Evolutionary conservation across 2,888 invertebrate species (phyloP).

Genomic region (Sinohyriopsis cumingii): DNA sequence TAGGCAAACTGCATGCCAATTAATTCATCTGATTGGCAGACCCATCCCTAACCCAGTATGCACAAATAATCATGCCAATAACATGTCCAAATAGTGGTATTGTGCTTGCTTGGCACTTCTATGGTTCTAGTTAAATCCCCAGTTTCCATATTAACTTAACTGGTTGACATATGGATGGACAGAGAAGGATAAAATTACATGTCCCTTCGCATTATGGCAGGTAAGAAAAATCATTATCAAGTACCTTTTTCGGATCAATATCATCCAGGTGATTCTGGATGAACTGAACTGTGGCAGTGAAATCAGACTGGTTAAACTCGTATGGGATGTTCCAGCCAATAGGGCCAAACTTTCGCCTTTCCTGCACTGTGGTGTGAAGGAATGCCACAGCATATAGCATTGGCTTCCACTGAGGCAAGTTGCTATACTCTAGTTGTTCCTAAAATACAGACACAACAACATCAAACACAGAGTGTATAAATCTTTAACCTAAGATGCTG

Average conservation of each 20-base stretch:
- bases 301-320: slow-evolving; percentile 97
- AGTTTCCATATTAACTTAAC: no score
- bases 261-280: slow-evolving; percentile 97
- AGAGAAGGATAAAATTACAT: slow-evolving; percentile 3
- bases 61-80: no score
- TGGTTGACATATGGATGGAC: no score
- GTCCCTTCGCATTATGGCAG: background rate
- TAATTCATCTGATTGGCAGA: no score
- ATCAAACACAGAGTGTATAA: no score
- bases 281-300: slow-evolving; percentile 95
- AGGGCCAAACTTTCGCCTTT: slow-evolving; percentile 95
- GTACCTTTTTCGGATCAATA: slow-evolving; percentile 91
- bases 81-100: no score
- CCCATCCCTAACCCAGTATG: no score
- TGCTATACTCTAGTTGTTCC: slow-evolving; percentile 90
- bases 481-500: no score
- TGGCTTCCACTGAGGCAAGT: slow-evolving; percentile 92
- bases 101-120: no score
- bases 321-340: slow-evolving; percentile 98
- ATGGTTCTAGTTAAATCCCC: no score
- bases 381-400: slow-evolving; percentile 94
- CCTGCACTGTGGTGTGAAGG: slow-evolving; percentile 95
- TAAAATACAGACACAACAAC: slow-evolving; percentile 23
- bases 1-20: no score
- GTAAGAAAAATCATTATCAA: background rate